Conservation (phyloP, 2,888 invertebrate genomes). For the Eurytoma adleriae region DNA sequence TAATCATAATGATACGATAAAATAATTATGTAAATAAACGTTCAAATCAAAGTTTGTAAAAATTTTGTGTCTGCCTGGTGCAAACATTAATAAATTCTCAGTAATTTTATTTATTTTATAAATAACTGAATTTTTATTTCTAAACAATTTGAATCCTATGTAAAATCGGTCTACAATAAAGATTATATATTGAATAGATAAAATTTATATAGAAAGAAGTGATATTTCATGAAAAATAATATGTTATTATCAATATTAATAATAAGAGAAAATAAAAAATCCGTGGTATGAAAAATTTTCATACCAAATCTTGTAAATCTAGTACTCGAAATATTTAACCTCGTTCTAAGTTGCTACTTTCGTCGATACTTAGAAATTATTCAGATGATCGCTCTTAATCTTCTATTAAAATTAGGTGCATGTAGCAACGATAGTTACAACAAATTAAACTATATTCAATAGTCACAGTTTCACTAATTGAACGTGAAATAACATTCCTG, state of each 20-base stretch:
- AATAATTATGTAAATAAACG: neutral
- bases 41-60: constrained; percentile 16
- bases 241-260: neutral
- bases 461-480: constrained; percentile 26
- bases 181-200: constrained; percentile 6
- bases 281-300: neutral
- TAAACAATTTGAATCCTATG: neutral
- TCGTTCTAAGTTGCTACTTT: constrained; percentile 29
- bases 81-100: constrained; percentile 29
- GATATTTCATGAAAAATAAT: constrained; percentile 18
- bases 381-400: constrained; percentile 5
- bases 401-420: constrained; percentile 21
- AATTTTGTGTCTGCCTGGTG: constrained; percentile 32
- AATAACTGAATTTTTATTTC: neutral
- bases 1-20: neutral
- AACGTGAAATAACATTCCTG: constrained; percentile 37
- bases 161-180: constrained; percentile 10
- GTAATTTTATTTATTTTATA: constrained; percentile 28
- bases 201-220: constrained; percentile 26
- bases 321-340: neutral
- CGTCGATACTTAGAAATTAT: constrained; percentile 15
- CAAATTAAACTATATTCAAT: constrained; percentile 16
- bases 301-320: constrained; percentile 4
- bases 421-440: constrained; percentile 23
- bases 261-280: neutral